Base-by-base conservation (phyloP, 2,797 vertebrate genomes). In the Sebastes hubbsi region DNA sequence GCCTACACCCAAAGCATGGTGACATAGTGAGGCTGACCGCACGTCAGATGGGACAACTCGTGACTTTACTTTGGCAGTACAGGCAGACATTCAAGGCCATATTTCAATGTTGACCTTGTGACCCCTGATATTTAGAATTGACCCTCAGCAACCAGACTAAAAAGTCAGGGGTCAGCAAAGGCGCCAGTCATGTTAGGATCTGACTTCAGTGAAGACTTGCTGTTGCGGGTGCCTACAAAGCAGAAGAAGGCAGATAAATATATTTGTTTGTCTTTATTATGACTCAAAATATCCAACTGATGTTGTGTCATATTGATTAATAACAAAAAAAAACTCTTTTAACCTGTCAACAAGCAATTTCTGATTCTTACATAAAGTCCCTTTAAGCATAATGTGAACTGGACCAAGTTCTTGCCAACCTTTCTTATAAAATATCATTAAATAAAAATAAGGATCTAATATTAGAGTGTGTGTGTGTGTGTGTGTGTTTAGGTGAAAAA, bases 81-180 rank as follows among this genome's bases (percentile, higher is more conserved):
- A 74, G 63, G n/a, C 29, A 22, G 4, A 27, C 46, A 49, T 16
- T 25, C 32, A 69, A 52, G 61, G 49, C 64, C 49, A 22, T 59
- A 67, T 85, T 71, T 82, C 13, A 74, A 65, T 46, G 58, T 69
- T 83, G 85, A 79, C 77, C 77, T 58, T 27, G 18, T 76, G 75
- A 62, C 76, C 73, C 25, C 29, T 87, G 89, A 86, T 81, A 88
- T 91, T 85, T 81, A 66, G 36, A 25, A 61, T 49, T 62, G 42
- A 72, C 73, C 76, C 42, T 62, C 46, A 68, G 75, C 75, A 65
- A 56, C 49, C 52, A 70, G 62, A 64, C 54, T 11, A 10, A 87
- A 79, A 88, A 69, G 77, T 77, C 80, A 85, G 55, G 38, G 79
- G 83, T 90, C 78, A 82, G 55, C 27, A 56, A n/a, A 72, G 65